Conservation (phyloP, 2,113 vertebrate genomes). For the Xiphophorus couchianus region DNA sequence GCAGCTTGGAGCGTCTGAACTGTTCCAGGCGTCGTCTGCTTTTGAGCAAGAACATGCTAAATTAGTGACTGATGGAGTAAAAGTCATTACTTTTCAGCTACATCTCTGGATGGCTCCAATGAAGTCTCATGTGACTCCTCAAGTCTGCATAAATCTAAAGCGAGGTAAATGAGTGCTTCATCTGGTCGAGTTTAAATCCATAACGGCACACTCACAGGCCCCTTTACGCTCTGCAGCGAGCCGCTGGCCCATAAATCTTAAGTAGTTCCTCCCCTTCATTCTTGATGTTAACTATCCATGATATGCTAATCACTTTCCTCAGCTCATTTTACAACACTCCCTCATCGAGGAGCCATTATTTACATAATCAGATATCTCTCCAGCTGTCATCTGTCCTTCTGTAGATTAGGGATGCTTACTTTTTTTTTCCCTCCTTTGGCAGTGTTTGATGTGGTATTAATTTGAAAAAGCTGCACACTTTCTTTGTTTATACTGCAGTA, state of each 20-base stretch:
- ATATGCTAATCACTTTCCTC: slow-evolving; percentile 64
- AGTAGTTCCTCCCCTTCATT: slow-evolving; percentile 46
- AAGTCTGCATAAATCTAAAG: slow-evolving; percentile 42
- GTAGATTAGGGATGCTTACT: slow-evolving; percentile 31
- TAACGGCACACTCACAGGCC: slow-evolving; percentile 50
- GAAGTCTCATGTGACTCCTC: slow-evolving; percentile 27
- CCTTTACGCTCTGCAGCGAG: slow-evolving; percentile 43
- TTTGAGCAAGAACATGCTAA: slow-evolving; percentile 57
- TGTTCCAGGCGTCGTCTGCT: slow-evolving; percentile 24
- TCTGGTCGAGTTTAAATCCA: background rate
- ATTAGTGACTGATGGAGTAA: slow-evolving; percentile 47
- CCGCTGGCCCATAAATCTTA: slow-evolving; percentile 59
- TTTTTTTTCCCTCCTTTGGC: slow-evolving; percentile 7
- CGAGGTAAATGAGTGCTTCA: slow-evolving; percentile 5
- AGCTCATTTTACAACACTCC: slow-evolving; percentile 46
- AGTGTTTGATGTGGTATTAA: slow-evolving; percentile 11
- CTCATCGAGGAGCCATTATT: slow-evolving; percentile 53
- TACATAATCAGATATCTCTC: slow-evolving; percentile 68
- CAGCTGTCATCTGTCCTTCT: slow-evolving; percentile 47
- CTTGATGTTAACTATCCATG: slow-evolving; percentile 63
- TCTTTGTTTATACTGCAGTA: background rate
- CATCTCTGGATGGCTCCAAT: slow-evolving; percentile 52
- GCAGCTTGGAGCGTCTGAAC: slow-evolving; percentile 42
- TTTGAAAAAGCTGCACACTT: background rate
- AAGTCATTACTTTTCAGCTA: slow-evolving; percentile 61